These are phyloP conservation scores for Gnathonemus longibarbis DNA, from an alignment of 2,113 vertebrate species.

Conservation along the genomic window DNA sequence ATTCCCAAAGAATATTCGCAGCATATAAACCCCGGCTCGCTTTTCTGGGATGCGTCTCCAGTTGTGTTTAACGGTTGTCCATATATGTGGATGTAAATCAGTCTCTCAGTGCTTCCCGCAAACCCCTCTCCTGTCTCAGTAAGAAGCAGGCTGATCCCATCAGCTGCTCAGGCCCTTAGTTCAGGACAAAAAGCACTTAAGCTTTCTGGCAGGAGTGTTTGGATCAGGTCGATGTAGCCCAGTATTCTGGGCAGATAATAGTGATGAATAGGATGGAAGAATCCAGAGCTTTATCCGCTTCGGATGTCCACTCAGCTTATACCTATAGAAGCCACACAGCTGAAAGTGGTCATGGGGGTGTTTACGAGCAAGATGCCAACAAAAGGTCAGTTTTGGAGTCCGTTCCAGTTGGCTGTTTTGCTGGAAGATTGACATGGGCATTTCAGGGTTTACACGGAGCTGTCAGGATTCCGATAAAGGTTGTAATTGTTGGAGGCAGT, in stretches of 20 bases:
- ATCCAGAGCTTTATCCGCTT: constrained; percentile 27
- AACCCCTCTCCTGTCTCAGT: constrained; percentile 14
- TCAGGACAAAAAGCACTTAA: constrained; percentile 21
- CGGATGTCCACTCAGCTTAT: neutral
- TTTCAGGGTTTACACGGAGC: neutral
- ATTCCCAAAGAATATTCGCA: neutral
- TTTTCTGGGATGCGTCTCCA: neutral
- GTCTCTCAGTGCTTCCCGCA: constrained; percentile 6
- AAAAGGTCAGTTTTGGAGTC: neutral
- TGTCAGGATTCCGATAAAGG: neutral
- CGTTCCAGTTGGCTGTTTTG: neutral
- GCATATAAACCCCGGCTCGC: too few species aligned
- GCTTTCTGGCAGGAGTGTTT: constrained; percentile 39
- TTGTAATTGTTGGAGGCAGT: neutral
- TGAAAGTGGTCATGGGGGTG: neutral
- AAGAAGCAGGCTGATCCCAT: constrained; percentile 19
- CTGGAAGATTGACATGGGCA: neutral
- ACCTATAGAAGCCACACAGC: constrained; percentile 21
- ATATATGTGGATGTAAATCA: neutral
- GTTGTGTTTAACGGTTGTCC: neutral
- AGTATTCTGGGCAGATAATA: constrained; percentile 27
- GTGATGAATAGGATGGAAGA: constrained; percentile 22
- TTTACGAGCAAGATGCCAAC: neutral
- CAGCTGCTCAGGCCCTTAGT: constrained; percentile 41
- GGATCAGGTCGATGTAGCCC: constrained; percentile 43